These are phyloP conservation scores for Propithecus deckenii DNA, from an alignment of 2,797 vertebrate species.

Conservation along the genomic window DNA sequence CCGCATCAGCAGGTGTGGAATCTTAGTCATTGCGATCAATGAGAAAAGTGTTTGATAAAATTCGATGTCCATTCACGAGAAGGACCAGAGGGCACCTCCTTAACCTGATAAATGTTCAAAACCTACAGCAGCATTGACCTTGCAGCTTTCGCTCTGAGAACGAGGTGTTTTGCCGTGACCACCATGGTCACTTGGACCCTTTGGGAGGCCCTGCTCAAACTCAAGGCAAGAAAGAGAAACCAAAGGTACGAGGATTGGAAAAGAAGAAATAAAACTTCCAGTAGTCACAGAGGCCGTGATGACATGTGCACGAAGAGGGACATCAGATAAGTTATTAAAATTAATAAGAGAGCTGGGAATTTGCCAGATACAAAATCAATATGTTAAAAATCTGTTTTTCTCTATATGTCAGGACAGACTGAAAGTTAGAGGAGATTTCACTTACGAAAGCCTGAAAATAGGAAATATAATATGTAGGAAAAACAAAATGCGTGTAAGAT, in stretches of 20 bases:
- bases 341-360: background rate
- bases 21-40: background rate
- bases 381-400: background rate
- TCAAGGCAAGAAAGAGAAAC: background rate
- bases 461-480: background rate
- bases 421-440: background rate
- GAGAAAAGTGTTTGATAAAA: background rate
- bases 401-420: background rate
- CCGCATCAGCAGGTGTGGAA: background rate
- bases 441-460: background rate
- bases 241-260: background rate
- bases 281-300: accelerated
- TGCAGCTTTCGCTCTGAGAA: background rate
- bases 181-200: accelerated
- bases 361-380: background rate
- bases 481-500: background rate
- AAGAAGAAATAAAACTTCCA: background rate
- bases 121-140: no score
- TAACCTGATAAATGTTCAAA: background rate
- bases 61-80: background rate
- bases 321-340: background rate
- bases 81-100: background rate
- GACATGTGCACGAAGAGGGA: background rate
- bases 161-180: background rate
- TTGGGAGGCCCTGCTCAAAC: background rate